Base-by-base conservation (phyloP, 2,888 invertebrate genomes). In the Eledona agricola region DNA sequence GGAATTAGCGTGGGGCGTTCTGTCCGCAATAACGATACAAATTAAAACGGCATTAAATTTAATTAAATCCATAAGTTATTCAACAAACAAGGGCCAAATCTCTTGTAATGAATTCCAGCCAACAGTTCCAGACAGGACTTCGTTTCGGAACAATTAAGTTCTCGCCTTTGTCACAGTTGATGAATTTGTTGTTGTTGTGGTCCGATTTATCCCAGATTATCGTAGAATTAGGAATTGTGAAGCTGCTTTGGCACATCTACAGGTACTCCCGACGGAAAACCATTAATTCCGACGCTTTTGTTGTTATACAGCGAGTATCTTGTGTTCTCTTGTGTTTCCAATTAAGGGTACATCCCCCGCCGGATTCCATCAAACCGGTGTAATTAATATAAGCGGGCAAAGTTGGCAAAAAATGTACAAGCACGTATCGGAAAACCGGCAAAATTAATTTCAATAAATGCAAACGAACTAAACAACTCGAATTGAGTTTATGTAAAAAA, bases 101-200 rank as follows among this genome's bases (percentile, higher is more conserved):
- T 56, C 58, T 56, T 58, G 55, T 59, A 61, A 55, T 55, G 55
- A 55, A 55, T 55, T 55, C 55, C 38, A 50, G 49, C 50, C 49
- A 50, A 51, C 50, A 32, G 38, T 45, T 32, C 45, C 51, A 53
- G 46, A 55, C 45, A 65, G 64, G 64, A 65, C 63, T 62, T 52
- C 58, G 60, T 65, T 66, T 56, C 57, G 59, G 65, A 69, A 67
- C 69, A 69, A 69, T 67, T 63, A 65, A 64, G 65, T 65, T 60
- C 59, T 63, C 57, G 60, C 67, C 63, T 66, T 67, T 67, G 66
- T 67, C 63, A 59, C 65, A 60, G 60, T 61, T 66, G 67, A 67
- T 65, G 67, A 67, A 67, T 67, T 63, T 63, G 63, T 63, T 59
- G 63, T 63, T 59, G 60, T 66, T 66, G 65, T 61, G 62, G 65